A percentile compares a stretch with the other conserved stretches of the same genome.
These are phyloP conservation scores for Halisarca cf. caerulea DNA, from an alignment of 37 sponge, comb jelly and placozoan species.

Conservation along the genomic window DNA sequence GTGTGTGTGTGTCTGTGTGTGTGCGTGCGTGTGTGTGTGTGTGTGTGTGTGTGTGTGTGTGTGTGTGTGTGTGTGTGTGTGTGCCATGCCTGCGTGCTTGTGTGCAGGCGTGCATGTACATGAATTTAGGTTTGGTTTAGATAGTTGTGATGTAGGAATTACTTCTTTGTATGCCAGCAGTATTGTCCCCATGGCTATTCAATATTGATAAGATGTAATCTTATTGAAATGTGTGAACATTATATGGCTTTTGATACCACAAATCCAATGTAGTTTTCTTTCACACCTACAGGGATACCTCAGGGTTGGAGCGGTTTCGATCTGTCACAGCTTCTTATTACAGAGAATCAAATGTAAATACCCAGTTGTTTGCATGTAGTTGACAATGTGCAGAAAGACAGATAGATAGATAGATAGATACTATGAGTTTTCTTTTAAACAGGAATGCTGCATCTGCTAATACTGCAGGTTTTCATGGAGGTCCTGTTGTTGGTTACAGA, in stretches of 20 bases:
- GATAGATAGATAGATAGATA: no score
- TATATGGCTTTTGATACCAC: not conserved
- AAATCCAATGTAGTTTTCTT: not conserved
- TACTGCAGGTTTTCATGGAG: no score
- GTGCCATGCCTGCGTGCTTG: not conserved
- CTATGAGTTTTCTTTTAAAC: no score
- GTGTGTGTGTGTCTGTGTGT: conserved; percentile 11
- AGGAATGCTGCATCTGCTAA: no score
- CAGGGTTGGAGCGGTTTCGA: conserved; percentile 76
- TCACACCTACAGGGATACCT: conserved; percentile 63
- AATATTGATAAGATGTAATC: no score
- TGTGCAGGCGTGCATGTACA: not conserved
- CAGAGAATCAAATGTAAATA: conserved; percentile 74
- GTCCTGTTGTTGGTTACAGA: no score
- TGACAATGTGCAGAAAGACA: not conserved
- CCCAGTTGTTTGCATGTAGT: not conserved
- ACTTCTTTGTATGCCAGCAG: not conserved
- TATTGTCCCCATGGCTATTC: no score
- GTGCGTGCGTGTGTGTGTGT: conserved; percentile 14
- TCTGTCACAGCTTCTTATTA: conserved; percentile 83
- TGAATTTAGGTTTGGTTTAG: no score
- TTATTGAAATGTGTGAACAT: not conserved
- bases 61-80: conserved; percentile 24
- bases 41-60: conserved; percentile 24
- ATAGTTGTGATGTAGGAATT: not conserved